phyloP scores from a whole-genome alignment of 2,888 invertebrate genomes.

The Frankliniella intonsa region DNA sequence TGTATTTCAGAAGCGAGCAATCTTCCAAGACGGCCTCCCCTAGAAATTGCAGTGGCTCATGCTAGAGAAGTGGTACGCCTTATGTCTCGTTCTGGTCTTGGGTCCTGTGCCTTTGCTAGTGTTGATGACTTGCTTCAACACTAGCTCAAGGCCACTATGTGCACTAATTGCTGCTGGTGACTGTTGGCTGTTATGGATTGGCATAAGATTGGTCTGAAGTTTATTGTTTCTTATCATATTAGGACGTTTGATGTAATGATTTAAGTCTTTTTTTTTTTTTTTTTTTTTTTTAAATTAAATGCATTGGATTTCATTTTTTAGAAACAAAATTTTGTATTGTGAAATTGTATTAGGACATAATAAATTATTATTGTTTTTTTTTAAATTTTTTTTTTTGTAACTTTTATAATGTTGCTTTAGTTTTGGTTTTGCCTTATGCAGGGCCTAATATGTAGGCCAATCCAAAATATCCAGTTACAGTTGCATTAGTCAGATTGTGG shows the following conservation, averaged over 20 bases:
- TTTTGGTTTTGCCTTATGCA: neutral
- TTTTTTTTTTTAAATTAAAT: no score
- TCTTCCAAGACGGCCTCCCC: conserved; percentile 83
- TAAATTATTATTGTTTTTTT: neutral
- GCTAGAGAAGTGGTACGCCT: conserved; percentile 81
- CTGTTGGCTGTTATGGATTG: conserved; percentile 7
- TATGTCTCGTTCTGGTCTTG: conserved; percentile 85
- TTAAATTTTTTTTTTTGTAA: neutral
- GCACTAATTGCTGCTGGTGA: conserved; percentile 11
- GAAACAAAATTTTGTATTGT: neutral
- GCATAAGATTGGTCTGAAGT: neutral
- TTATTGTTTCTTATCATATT: neutral
- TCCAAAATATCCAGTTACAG: neutral
- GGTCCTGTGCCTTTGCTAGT: conserved; percentile 92
- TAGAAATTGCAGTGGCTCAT: conserved; percentile 89
- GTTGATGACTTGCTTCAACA: conserved; percentile 74
- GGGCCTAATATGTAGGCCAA: neutral
- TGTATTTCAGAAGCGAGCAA: conserved; percentile 76
- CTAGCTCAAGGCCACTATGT: conserved; percentile 45
- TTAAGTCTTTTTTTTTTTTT: no score
- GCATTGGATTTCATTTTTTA: no score
- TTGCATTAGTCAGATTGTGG: conserved; percentile 2
- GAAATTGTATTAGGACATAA: neutral
- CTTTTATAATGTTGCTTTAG: neutral
- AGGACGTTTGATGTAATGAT: neutral